A percentile compares a stretch with the other conserved stretches of the same genome.
phyloP scores from a whole-genome alignment of 1,140 invertebrate species.

The Papilio polytes region DNA sequence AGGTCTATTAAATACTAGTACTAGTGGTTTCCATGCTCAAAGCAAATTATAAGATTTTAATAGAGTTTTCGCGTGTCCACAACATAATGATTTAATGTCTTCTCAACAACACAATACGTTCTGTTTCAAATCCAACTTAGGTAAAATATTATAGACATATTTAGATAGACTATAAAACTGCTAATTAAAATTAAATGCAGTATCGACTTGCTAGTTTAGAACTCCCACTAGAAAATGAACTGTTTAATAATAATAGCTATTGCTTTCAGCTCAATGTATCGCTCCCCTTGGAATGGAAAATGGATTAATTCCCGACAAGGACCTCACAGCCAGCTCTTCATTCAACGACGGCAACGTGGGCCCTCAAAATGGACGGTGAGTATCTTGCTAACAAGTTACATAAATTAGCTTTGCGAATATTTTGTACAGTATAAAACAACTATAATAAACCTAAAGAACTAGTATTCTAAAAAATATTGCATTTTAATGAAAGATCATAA shows the following conservation, averaged over 20 bases:
- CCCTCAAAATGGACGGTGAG: constrained; percentile 95
- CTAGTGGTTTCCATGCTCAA: not conserved
- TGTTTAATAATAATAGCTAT: constrained; percentile 21
- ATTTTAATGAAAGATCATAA: not conserved
- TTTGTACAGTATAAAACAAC: not conserved
- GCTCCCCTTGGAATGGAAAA: constrained; percentile 95
- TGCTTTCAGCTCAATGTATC: constrained; percentile 90
- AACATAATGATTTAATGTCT: not conserved
- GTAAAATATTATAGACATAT: not conserved
- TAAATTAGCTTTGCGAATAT: not conserved
- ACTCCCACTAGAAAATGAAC: not conserved
- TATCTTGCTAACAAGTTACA: constrained; percentile 43
- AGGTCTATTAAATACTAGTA: not conserved
- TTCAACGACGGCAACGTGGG: constrained; percentile 96
- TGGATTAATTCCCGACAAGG: constrained; percentile 92
- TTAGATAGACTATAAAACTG: not conserved
- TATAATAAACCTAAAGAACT: not conserved
- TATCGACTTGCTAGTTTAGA: too few species aligned
- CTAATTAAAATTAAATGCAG: not conserved
- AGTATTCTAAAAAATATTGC: not conserved
- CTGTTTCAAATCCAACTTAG: not conserved
- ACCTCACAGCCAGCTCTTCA: constrained; percentile 94
- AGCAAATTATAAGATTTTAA: not conserved
- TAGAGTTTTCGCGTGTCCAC: not conserved
- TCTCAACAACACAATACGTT: not conserved